Conservation (phyloP, 2,888 invertebrate genomes). For the Onchidella celtica region DNA sequence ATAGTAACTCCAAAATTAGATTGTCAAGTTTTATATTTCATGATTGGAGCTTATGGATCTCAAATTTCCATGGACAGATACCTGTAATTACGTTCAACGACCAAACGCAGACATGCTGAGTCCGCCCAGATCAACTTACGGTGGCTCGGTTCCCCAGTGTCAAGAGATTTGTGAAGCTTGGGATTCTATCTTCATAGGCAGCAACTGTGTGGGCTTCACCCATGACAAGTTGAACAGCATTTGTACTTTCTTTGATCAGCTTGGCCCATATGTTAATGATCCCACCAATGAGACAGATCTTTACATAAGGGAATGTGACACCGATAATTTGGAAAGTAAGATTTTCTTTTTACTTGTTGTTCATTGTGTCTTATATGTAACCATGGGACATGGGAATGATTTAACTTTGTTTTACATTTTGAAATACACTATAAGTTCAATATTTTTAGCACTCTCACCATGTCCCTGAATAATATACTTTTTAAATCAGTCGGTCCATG, state of each 20-base stretch:
- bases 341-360: background rate
- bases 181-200: background rate
- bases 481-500: too few relatives aligned
- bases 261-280: background rate
- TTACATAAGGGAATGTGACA: constrained; percentile 35
- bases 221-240: constrained; percentile 1
- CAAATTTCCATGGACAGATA: background rate
- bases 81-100: background rate
- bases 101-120: background rate
- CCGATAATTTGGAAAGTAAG: constrained; percentile 41
- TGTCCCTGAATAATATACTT: too few relatives aligned
- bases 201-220: constrained; percentile 49
- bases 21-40: too few relatives aligned
- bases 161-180: background rate
- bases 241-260: constrained; percentile 35
- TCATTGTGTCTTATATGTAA: too few relatives aligned
- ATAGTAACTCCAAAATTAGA: too few relatives aligned
- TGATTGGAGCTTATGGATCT: too few relatives aligned
- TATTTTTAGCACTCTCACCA: too few relatives aligned
- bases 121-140: background rate
- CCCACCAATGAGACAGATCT: constrained; percentile 29
- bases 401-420: too few relatives aligned
- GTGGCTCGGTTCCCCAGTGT: background rate
- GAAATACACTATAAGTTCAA: too few relatives aligned
- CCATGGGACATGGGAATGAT: too few relatives aligned